Base-by-base conservation (phyloP, 2,797 vertebrate species). In the Botia kubotai region DNA sequence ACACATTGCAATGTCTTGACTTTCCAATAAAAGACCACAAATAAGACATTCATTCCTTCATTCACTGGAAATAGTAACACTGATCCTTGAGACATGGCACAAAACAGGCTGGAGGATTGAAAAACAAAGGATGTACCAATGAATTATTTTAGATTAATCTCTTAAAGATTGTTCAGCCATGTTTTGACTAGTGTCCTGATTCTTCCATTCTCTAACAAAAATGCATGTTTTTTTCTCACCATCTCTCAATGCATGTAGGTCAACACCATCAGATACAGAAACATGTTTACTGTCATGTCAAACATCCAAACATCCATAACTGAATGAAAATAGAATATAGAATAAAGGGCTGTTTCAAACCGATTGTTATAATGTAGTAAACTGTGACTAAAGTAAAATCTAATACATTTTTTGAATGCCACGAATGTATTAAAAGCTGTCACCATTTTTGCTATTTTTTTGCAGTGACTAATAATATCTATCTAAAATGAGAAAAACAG, bases 1-100 rank as follows among this genome's bases (percentile, higher is more conserved):
- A 62, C 69, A 80, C 14, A 63, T 77, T 82, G 77, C 65, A 21
- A 68, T 69, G 55, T 48, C 53, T 16, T 62, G 72, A 10, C 57
- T 43, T 60, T 36, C 39, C 68, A 65, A 76, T 62, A 66, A 21
- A 60, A 75, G 21, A 39, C 62, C 33, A 17, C 13, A 80, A 33
- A 19, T 65, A 66, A 43, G 14, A 10, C 26, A 1, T 26, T 26
- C 23, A 26, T 26, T 26, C 10, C 63, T 19, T 36, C 4, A 52
- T 29, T 65, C 43, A 63, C 23, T 8, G 16, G 13, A 21, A 63
- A 72, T 3, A 6, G 26, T 57, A 57, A 72, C 8, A 53, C 26
- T 53, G 69, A 71, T 53, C 26, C 14, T 29, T 29, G 23, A 62
- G 23, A 62, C 58, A 62, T 29, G 23, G 58, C 29, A 62, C 11